These are phyloP conservation scores for Idaea aversata DNA, from an alignment of 2,888 invertebrate species.

Conservation along the genomic window DNA sequence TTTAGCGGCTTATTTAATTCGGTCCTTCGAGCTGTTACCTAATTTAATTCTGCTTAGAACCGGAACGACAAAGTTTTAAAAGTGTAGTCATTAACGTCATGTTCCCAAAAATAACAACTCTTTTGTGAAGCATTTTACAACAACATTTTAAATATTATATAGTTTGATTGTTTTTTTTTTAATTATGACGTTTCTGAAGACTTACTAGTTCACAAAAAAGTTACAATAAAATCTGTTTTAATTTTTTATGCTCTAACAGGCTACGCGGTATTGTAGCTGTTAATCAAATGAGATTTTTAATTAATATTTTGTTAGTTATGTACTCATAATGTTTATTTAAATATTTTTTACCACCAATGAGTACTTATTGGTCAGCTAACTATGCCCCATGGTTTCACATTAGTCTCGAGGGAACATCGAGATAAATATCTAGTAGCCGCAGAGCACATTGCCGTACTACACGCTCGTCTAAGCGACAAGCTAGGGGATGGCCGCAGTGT, in stretches of 20 bases:
- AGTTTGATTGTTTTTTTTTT: background rate
- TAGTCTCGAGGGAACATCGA: no score
- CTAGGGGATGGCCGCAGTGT: no score
- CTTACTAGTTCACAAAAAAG: background rate
- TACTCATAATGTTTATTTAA: no score
- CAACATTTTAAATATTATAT: background rate
- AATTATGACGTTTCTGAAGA: background rate
- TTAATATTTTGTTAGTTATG: no score
- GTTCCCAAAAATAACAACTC: background rate
- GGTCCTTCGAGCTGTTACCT: slow-evolving; percentile 11
- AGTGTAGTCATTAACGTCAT: background rate
- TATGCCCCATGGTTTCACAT: no score
- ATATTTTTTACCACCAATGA: no score
- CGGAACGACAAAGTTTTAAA: background rate
- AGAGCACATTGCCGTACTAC: no score
- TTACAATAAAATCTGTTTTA: background rate
- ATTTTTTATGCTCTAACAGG: background rate
- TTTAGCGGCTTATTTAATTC: slow-evolving; percentile 12
- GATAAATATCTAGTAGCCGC: no score
- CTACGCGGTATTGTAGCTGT: background rate
- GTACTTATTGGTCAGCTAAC: no score
- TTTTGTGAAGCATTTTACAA: background rate
- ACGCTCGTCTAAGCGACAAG: no score
- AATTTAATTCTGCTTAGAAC: slow-evolving; percentile 1
- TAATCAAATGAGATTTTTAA: background rate